Evolutionary conservation across 2,797 vertebrate species (phyloP).

Genomic region (Taeniopygia guttata): DNA sequence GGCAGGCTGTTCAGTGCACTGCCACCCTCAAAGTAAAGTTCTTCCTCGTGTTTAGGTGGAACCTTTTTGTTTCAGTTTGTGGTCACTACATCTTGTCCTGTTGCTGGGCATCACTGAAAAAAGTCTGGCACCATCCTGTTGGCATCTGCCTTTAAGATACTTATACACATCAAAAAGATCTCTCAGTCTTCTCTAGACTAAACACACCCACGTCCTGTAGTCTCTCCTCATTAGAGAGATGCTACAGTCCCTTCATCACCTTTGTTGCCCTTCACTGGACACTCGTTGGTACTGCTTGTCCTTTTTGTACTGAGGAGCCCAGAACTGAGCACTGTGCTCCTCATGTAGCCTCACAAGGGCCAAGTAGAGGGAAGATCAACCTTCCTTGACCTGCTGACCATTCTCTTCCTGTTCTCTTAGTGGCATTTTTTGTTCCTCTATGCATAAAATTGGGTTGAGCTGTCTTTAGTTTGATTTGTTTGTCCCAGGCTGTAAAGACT

Average conservation of each 20-base stretch:
- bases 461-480: not conserved
- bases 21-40: not conserved
- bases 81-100: not conserved
- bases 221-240: no score
- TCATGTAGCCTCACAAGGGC: not conserved
- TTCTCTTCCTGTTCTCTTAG: not conserved
- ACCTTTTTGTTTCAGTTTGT: not conserved
- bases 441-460: no score
- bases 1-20: not conserved
- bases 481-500: not conserved
- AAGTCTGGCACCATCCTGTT: not conserved
- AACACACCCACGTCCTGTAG: not conserved
- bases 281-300: not conserved
- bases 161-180: not conserved
- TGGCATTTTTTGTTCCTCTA: fast-evolving
- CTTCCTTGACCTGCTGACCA: not conserved
- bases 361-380: not conserved
- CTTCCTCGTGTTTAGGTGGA: not conserved
- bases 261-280: not conserved
- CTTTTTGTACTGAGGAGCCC: not conserved
- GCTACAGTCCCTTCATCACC: not conserved
- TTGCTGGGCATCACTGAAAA: not conserved
- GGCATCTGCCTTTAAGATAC: not conserved
- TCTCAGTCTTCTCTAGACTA: not conserved
- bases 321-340: not conserved